Conservation (phyloP, 2,113 vertebrate species). For the Neolamprologus modestus region DNA sequence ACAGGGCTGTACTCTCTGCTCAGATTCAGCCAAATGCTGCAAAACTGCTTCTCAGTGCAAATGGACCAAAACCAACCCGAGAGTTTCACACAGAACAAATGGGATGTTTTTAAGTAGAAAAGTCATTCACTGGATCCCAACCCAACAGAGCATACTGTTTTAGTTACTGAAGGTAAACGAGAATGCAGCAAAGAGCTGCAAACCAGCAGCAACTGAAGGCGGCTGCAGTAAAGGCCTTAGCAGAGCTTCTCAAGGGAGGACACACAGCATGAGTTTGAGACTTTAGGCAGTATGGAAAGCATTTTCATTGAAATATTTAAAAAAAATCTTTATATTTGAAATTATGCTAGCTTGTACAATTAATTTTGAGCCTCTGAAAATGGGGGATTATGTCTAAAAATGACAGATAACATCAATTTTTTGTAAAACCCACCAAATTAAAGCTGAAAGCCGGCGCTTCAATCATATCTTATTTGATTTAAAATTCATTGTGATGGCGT, state of each 20-base stretch:
- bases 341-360: background rate
- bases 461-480: background rate
- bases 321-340: background rate
- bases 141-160: background rate
- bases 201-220: background rate
- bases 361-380: background rate
- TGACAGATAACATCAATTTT: background rate
- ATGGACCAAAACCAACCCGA: background rate
- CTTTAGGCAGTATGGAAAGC: background rate
- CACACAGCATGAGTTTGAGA: background rate
- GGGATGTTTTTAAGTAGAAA: background rate
- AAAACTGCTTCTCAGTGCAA: background rate
- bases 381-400: background rate
- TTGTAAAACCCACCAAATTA: background rate
- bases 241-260: background rate
- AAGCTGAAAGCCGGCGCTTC: background rate
- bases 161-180: background rate
- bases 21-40: background rate
- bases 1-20: background rate
- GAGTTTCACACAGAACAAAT: background rate
- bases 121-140: background rate
- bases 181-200: background rate
- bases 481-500: background rate
- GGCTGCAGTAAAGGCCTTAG: background rate
- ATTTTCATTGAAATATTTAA: fast-evolving